Evolutionary conservation across 2,888 invertebrate genomes (phyloP), one percentile per base, ranked within the genome.

Genomic region (Anodontia alba): DNA sequence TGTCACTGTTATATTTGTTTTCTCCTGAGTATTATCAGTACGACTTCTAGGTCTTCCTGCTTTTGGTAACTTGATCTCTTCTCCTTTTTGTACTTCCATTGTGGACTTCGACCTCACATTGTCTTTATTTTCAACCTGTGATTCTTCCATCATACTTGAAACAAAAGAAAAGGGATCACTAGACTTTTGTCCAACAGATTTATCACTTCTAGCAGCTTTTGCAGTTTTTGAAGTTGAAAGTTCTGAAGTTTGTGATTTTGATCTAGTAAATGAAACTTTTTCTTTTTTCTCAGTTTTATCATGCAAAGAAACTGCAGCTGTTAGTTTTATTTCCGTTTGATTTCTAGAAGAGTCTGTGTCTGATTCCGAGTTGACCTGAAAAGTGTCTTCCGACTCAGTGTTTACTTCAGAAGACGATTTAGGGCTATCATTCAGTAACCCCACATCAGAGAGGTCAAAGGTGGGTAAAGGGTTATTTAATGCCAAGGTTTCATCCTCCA

Each of bases 151-250:
- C 3, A 84, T 76, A 70, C 62, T 68, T 3, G 80, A 78, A 0
- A 84, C 81, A 78, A 76, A 84, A 8, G 72, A 75, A 62, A 81
- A 84, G 1, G 80, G 78, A 51, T 84, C 84, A 43, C 29, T 54
- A 0, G 49, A 26, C 26, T 23, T 43, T 15, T 68, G 68, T 66
- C 31, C 31, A 20, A 7, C 26, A 36, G 54, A 36, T 5, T 54
- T 57, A 12, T 38, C 42, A 38, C 26, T 12, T 46, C 10, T 46
- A n/a, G 23, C 46, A 38, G 38, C 38, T 38, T 38, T 38, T 29
- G 33, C 7, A 62, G 1, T 1, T 69, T 46, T 69, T 42, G 43
- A 42, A 7, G 42, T 23, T 20, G 12, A 26, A 8, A 8, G n/a
- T 29, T 69, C 69, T 20, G 67, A 26, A 38, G 20, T 36, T 36